A percentile compares a stretch with the other conserved stretches of the same genome.
phyloP scores from a whole-genome alignment of 2,797 vertebrate species.

The Yasuhikotakia modesta region DNA sequence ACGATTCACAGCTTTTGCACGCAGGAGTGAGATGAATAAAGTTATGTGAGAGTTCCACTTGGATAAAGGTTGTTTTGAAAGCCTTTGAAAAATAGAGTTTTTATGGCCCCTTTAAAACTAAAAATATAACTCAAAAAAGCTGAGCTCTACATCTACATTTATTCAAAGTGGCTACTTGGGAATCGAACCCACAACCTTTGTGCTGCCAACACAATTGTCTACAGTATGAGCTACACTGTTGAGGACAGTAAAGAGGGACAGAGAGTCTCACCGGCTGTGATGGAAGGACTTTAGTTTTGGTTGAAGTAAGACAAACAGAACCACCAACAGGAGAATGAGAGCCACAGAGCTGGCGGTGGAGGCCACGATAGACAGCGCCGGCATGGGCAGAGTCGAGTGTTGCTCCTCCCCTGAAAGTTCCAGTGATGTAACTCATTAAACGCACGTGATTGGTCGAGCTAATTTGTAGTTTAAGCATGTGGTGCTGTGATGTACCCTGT shows the following conservation, averaged over 20 bases:
- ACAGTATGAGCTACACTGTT: too few relatives aligned
- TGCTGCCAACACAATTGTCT: too few relatives aligned
- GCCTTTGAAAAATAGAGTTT: background rate
- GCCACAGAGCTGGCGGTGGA: constrained; percentile 92
- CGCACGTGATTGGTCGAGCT: background rate
- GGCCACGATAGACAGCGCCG: constrained; percentile 91
- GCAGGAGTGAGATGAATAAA: background rate
- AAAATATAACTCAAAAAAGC: background rate
- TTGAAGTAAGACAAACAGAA: constrained; percentile 95
- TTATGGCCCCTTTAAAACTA: background rate
- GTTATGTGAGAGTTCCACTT: background rate
- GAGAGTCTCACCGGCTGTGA: constrained; percentile 84
- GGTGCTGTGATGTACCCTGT: constrained; percentile 75
- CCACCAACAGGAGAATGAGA: constrained; percentile 92
- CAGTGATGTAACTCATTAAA: background rate
- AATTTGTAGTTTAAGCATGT: background rate
- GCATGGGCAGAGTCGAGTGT: constrained; percentile 83
- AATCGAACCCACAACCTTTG: too few relatives aligned
- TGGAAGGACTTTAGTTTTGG: constrained; percentile 98
- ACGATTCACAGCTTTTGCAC: too few relatives aligned
- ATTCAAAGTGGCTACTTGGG: too few relatives aligned
- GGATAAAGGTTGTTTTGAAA: background rate
- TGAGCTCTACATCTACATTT: background rate
- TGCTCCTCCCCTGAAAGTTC: constrained; percentile 84
- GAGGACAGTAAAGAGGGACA: background rate